Base-by-base conservation (phyloP, 30 jellyfish, hydroid and myxozoan species). In the Aurelia sp. region DNA sequence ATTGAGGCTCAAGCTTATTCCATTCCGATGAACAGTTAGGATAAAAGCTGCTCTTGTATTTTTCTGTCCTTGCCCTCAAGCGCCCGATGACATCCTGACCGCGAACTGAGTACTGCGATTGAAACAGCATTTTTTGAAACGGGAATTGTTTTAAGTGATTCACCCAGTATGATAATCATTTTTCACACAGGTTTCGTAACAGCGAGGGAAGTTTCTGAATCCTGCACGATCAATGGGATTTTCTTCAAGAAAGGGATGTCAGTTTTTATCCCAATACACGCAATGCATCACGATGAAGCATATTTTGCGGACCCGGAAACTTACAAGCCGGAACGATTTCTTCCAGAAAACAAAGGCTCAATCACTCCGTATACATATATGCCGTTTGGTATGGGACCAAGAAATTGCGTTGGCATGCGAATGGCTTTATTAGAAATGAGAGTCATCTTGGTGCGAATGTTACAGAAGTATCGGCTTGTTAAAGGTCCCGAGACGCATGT, bases 351-450 rank as follows among this genome's bases (percentile, higher is more conserved):
- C 72, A 62, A 62, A 21, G 72, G 38, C 13, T 62, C 38, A 62
- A 12, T 62, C 80, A 68, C 2, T 17, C 89, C n/a, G 40, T 31
- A 21, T 12, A 55, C 89, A 6, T 78, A 21, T 31, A 27, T 58
- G 38, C 72, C 89, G 18, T 78, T 78, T 33, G 89, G 89, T 12
- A 12, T 21, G 40, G 89, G 89, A 17, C 89, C 89, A 31, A 41
- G 91, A 21, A 52, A 81, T 18, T 81, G 91, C 88, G 60, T 81
- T 44, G 91, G 91, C 58, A 81, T 63, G 87, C 58, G 91, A 63
- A 18, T 81, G 47, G 91, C 91, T 12, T 16, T 38, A 76, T 3
- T 81, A 2, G 87, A 81, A 58, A 24, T 81, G 53, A 81, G 66
- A 31, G 31, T 47, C 76, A 71, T 58, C 18, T 40, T 81, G 7